A percentile compares a stretch with the other conserved stretches of the same genome.
Conservation (phyloP, 1,140 invertebrate species). For the Drosophila aff. region DNA sequence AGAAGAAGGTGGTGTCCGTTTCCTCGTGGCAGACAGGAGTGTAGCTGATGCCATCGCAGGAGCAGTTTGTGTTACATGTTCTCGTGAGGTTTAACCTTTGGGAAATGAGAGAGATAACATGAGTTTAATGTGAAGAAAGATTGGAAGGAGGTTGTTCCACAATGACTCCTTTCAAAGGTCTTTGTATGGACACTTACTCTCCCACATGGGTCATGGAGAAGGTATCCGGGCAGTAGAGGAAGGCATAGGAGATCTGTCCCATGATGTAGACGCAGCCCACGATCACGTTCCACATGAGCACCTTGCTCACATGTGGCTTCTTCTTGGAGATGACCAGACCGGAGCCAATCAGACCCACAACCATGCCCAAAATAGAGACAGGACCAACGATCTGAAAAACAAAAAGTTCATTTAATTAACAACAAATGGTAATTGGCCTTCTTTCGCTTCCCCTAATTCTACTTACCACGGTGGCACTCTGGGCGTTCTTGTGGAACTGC, state of each 20-base stretch:
- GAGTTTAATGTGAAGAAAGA: no score
- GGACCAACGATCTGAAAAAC: conserved; percentile 86
- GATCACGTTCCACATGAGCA: conserved; percentile 89
- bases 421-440: conserved; percentile 83
- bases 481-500: conserved; percentile 88
- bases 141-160: background rate
- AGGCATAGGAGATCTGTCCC: conserved; percentile 86
- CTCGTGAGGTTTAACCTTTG: conserved; percentile 86
- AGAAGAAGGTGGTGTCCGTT: conserved; percentile 87
- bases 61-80: conserved; percentile 86
- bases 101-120: background rate
- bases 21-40: conserved; percentile 87
- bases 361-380: conserved; percentile 86
- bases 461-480: conserved; percentile 86
- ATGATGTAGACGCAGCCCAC: conserved; percentile 87
- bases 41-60: conserved; percentile 86
- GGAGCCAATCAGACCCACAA: conserved; percentile 88
- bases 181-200: conserved; percentile 54
- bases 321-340: conserved; percentile 88
- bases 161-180: background rate
- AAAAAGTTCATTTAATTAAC: conserved; percentile 62
- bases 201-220: conserved; percentile 50
- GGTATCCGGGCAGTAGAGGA: conserved; percentile 87
- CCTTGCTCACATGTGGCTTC: conserved; percentile 87
- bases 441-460: no score